These are phyloP conservation scores for Cynodonichthys magdalenae DNA, from an alignment of 2,797 vertebrate species.

Conservation along the genomic window DNA sequence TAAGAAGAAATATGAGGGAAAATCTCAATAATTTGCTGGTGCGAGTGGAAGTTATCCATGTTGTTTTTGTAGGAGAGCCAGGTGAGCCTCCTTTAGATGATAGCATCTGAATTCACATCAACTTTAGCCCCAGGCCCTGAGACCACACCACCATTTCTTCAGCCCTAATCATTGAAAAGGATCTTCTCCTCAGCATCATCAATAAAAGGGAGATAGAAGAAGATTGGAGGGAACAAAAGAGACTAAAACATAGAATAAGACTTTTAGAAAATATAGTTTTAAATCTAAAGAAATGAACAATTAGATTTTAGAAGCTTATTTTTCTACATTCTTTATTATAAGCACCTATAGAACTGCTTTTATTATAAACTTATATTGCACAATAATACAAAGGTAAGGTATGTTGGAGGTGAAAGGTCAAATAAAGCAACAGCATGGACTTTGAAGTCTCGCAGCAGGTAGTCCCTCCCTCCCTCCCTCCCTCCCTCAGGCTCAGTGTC, in stretches of 20 bases:
- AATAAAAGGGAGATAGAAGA: conserved; percentile 54
- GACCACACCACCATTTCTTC: conserved; percentile 76
- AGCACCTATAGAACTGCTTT: neutral
- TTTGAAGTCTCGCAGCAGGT: conserved; percentile 77
- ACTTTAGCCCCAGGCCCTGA: conserved; percentile 69
- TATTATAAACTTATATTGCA: conserved; percentile 26
- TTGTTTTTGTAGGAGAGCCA: conserved; percentile 53
- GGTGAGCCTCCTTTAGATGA: conserved; percentile 81
- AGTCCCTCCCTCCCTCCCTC: conserved; percentile 40
- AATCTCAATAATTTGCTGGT: conserved; percentile 64
- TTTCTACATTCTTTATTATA: neutral
- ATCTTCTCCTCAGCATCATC: conserved; percentile 73
- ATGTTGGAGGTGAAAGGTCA: conserved; percentile 68
- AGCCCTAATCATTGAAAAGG: conserved; percentile 79
- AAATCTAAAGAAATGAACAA: conserved; percentile 12
- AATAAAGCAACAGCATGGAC: conserved; percentile 72
- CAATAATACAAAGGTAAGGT: conserved; percentile 55
- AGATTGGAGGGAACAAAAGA: conserved; percentile 42
- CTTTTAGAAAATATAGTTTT: conserved; percentile 38
- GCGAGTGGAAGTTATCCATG: conserved; percentile 59
- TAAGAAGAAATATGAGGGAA: conserved; percentile 58
- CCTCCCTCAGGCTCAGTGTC: conserved; percentile 46
- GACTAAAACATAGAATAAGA: conserved; percentile 35
- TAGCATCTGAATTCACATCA: conserved; percentile 76
- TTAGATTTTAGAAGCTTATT: conserved; percentile 43